Conservation (phyloP, 2,113 vertebrate species). For the Emydura subglobosa region DNA sequence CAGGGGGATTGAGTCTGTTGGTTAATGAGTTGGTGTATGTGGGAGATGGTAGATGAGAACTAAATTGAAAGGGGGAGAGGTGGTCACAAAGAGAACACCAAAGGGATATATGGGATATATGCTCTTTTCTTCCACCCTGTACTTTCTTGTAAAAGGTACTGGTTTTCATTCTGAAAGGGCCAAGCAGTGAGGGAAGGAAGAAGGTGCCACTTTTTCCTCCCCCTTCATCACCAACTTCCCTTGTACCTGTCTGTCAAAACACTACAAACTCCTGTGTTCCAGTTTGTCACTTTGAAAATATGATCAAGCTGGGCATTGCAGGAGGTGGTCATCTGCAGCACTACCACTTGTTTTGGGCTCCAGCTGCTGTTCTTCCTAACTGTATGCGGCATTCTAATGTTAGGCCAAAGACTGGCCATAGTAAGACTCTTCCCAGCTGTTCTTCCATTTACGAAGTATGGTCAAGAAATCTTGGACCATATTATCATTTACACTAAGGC, state of each 20-base stretch:
- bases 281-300: neutral
- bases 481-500: neutral
- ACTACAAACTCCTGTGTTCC: neutral
- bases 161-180: neutral
- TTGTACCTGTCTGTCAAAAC: neutral
- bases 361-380: neutral
- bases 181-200: neutral
- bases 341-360: neutral
- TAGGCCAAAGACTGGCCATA: neutral
- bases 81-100: neutral
- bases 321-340: neutral
- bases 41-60: neutral
- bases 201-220: neutral
- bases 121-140: neutral
- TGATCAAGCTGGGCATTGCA: neutral
- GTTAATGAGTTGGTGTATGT: neutral
- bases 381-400: neutral
- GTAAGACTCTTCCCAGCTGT: neutral
- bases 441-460: neutral
- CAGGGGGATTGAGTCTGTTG: neutral
- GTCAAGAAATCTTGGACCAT: neutral
- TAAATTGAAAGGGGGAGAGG: neutral
- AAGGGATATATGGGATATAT: neutral
- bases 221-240: neutral
- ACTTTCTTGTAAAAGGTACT: neutral